A percentile compares a stretch with the other conserved stretches of the same genome.
Evolutionary conservation across 2,888 invertebrate genomes (phyloP).

Genomic region (Cataglyphis cursor): DNA sequence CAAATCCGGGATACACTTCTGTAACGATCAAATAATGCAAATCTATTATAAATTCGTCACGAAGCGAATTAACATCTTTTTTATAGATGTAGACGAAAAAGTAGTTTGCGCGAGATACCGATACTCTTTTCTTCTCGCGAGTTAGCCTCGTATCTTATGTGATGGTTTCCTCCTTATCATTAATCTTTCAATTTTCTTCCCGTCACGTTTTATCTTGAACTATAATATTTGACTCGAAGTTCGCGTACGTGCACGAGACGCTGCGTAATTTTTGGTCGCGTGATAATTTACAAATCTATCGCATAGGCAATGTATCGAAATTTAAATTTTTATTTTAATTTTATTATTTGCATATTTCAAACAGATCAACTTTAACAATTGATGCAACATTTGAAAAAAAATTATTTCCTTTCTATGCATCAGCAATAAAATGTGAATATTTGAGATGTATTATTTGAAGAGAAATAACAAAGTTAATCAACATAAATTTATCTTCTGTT

Average conservation of each 20-base stretch:
- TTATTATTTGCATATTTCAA: neutral
- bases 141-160: neutral
- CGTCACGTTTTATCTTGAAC: slow-evolving; percentile 40
- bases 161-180: slow-evolving; percentile 22
- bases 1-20: neutral
- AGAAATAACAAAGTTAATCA: neutral
- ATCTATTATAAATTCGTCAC: neutral
- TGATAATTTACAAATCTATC: slow-evolving; percentile 10
- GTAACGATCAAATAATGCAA: neutral
- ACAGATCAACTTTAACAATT: neutral
- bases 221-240: slow-evolving; percentile 12
- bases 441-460: neutral
- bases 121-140: slow-evolving; percentile 23
- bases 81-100: slow-evolving; percentile 12
- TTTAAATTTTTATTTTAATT: neutral
- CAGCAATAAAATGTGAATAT: neutral
- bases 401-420: neutral
- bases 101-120: neutral
- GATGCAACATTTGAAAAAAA: neutral
- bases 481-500: slow-evolving; percentile 1
- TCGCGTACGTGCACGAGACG: neutral
- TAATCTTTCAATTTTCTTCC: slow-evolving; percentile 46
- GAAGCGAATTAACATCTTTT: neutral
- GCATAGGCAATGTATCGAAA: neutral
- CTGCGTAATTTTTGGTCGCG: neutral